phyloP scores from a whole-genome alignment of 1,140 invertebrate genomes.

The Whitmania pigra region DNA sequence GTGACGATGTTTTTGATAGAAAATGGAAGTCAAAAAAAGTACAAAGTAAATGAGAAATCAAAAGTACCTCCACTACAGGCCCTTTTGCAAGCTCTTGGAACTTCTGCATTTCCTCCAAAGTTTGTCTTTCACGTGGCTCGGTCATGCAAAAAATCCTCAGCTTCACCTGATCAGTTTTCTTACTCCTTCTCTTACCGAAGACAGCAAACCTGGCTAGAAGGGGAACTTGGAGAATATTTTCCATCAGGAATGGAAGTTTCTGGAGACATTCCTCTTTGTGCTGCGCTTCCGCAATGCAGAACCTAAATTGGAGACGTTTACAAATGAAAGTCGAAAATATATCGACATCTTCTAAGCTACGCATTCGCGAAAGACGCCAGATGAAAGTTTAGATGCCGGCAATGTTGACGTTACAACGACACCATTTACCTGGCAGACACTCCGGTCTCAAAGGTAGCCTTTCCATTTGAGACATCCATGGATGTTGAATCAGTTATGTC shows the following conservation, averaged over 20 bases:
- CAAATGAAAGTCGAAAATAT: no score
- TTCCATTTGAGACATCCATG: not conserved
- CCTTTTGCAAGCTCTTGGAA: constrained; percentile 7
- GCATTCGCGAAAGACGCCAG: no score
- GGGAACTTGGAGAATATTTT: not conserved
- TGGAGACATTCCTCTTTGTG: no score
- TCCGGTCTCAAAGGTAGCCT: not conserved
- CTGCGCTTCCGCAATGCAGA: no score
- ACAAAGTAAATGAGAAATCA: no score
- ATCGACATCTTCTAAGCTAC: no score
- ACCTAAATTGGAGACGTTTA: no score
- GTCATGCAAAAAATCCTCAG: not conserved
- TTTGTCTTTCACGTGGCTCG: not conserved
- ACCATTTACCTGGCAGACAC: not conserved
- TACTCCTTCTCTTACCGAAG: not conserved
- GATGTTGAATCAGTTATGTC: not conserved
- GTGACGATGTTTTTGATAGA: no score
- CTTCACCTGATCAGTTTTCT: not conserved
- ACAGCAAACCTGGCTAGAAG: constrained; percentile 3
- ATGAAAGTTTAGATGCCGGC: no score
- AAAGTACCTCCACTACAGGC: not conserved
- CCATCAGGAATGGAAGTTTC: not conserved
- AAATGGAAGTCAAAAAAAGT: no score
- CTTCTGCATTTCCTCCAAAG: not conserved
- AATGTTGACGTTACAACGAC: no score